A percentile compares a stretch with the other conserved stretches of the same genome.
Evolutionary conservation across 1,140 invertebrate species (phyloP).

Genomic region (Drosophila dunni): DNA sequence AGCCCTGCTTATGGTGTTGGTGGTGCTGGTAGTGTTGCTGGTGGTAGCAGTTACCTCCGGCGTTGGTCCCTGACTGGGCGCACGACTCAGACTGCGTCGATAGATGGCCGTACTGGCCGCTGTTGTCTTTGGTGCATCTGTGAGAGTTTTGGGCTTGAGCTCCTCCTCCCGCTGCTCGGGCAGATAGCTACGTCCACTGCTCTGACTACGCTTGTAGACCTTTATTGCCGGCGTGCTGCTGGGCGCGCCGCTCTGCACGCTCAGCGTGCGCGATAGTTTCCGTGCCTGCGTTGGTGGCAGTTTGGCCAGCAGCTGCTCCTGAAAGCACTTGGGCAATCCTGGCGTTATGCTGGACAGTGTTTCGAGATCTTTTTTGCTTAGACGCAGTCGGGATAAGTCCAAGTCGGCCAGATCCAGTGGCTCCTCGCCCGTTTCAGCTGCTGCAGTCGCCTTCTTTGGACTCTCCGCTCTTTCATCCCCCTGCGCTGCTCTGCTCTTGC

Average conservation of each 20-base stretch:
- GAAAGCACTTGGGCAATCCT: conserved; percentile 87
- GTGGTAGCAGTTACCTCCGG: neutral
- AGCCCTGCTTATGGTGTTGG: neutral
- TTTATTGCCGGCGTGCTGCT: conserved; percentile 38
- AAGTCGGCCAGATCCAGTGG: conserved; percentile 88
- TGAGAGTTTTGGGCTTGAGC: conserved; percentile 29
- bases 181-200: conserved; percentile 66
- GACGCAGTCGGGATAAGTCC: conserved; percentile 87
- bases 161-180: conserved; percentile 48
- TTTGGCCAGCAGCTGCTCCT: conserved; percentile 88
- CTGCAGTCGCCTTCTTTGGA: neutral
- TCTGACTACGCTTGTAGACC: conserved; percentile 81
- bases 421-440: conserved; percentile 68
- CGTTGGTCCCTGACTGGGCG: conserved; percentile 31
- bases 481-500: conserved; percentile 53
- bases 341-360: conserved; percentile 88
- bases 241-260: conserved; percentile 84
- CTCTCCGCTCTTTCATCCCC: conserved; percentile 1
- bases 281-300: conserved; percentile 87
- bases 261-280: conserved; percentile 87
- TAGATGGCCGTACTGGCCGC: conserved; percentile 65
- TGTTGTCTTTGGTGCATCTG: conserved; percentile 66
- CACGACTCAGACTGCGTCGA: conserved; percentile 70
- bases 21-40: too few relatives aligned
- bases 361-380: conserved; percentile 88